A percentile compares a stretch with the other conserved stretches of the same genome.
phyloP scores from a whole-genome alignment of 30 jellyfish, hydroid and myxozoan genomes.

The Pseudorhiza aurosa region DNA sequence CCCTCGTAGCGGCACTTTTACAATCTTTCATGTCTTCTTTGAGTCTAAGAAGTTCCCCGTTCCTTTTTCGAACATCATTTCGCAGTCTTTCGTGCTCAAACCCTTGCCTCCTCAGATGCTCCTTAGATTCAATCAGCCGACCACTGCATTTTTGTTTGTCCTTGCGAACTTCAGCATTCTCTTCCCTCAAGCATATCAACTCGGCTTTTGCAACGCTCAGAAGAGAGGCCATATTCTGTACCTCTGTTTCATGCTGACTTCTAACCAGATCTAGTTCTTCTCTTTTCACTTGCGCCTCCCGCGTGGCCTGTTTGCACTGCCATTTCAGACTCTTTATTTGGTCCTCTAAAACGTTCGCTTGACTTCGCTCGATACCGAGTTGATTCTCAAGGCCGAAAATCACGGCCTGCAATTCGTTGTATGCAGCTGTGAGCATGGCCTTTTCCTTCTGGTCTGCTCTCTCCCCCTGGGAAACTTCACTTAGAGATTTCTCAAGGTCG shows the following conservation, averaged over 20 bases:
- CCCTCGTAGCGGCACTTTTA: conserved; percentile 64
- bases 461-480: neutral
- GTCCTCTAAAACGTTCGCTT: conserved; percentile 41
- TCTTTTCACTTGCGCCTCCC: conserved; percentile 25
- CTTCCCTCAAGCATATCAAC: conserved; percentile 26
- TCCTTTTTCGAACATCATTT: conserved; percentile 28
- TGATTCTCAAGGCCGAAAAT: conserved; percentile 53
- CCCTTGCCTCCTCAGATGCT: conserved; percentile 13
- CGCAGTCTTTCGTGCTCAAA: conserved; percentile 3
- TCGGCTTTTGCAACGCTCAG: conserved; percentile 55
- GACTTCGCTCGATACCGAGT: conserved; percentile 52
- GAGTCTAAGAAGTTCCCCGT: conserved; percentile 40
- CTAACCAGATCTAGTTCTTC: conserved; percentile 11
- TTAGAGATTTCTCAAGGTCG: neutral
- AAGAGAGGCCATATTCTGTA: conserved; percentile 12
- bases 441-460: conserved; percentile 1
- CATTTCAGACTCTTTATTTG: conserved; percentile 36
- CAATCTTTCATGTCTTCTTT: conserved; percentile 45
- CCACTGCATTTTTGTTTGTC: conserved; percentile 43
- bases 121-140: conserved; percentile 29
- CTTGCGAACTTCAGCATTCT: conserved; percentile 32
- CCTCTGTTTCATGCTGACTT: conserved; percentile 44
- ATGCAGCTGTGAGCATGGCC: conserved; percentile 6
- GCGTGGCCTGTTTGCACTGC: conserved; percentile 55
- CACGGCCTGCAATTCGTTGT: conserved; percentile 51